Conservation (phyloP, 2,888 invertebrate species). For the Lamellibrachia satsuma region DNA sequence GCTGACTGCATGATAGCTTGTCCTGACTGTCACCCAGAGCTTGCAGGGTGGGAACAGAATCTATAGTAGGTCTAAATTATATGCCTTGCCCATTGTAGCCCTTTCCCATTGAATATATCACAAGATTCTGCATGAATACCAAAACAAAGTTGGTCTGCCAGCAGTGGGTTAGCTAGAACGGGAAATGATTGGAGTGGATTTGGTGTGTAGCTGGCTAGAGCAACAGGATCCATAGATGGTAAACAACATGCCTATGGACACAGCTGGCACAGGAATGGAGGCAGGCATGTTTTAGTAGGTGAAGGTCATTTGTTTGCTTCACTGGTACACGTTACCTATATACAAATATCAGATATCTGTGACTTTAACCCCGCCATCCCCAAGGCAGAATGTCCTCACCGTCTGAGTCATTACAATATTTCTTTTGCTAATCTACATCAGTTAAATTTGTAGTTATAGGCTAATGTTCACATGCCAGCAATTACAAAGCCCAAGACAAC, state of each 20-base stretch:
- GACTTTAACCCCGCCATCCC: neutral
- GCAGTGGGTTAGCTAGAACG: neutral
- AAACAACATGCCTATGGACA: constrained; percentile 19
- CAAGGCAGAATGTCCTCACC: constrained; percentile 19
- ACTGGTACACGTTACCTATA: constrained; percentile 23
- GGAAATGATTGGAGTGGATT: constrained; percentile 20
- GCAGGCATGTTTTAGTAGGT: constrained; percentile 25
- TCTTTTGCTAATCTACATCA: constrained; percentile 18
- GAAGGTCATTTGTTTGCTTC: constrained; percentile 22
- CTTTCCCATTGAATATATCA: neutral
- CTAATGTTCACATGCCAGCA: neutral
- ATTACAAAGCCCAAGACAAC: constrained; percentile 6
- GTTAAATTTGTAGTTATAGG: neutral
- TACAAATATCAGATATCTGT: constrained; percentile 18
- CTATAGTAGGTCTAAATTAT: constrained; percentile 1
- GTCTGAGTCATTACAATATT: neutral
- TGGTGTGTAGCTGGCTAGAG: constrained; percentile 19
- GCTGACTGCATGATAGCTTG: neutral
- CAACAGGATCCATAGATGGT: constrained; percentile 7
- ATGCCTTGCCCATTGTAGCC: no score
- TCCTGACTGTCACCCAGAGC: neutral
- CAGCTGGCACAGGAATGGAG: neutral
- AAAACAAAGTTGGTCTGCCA: neutral
- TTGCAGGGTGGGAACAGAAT: neutral
- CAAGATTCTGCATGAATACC: neutral